Conservation (phyloP, 2,113 vertebrate genomes). For the Serinus canaria region DNA sequence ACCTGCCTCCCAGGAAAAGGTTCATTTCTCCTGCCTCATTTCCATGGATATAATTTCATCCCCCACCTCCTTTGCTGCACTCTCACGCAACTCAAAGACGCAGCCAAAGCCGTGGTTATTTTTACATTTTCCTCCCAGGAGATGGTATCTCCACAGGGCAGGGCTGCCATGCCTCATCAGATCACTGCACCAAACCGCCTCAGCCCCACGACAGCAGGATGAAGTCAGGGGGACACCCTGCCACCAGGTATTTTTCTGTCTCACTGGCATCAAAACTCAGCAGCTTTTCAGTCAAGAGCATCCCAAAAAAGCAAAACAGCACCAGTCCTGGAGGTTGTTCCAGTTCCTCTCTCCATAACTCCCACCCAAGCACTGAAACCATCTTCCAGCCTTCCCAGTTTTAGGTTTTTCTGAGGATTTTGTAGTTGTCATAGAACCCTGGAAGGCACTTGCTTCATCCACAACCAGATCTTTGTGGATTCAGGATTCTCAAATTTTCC, state of each 20-base stretch:
- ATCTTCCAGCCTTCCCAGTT: neutral
- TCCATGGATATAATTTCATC: neutral
- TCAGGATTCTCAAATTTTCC: neutral
- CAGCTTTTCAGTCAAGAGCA: neutral
- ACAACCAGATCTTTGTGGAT: neutral
- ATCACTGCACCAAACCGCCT: neutral
- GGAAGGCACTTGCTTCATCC: neutral
- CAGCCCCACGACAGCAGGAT: neutral
- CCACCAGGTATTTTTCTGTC: neutral
- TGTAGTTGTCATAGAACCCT: neutral
- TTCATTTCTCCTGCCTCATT: neutral
- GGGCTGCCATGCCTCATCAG: neutral
- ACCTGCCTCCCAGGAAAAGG: neutral
- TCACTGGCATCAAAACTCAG: neutral
- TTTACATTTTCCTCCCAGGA: slow-evolving; percentile 13
- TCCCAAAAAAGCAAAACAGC: neutral
- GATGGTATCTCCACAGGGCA: neutral
- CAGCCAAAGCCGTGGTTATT: neutral
- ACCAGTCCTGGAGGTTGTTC: neutral
- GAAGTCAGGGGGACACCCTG: neutral
- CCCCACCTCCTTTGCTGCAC: neutral
- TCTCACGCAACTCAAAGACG: neutral
- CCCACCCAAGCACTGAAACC: neutral
- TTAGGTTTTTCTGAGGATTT: neutral
- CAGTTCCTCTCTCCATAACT: neutral